phyloP scores from a whole-genome alignment of 2,797 vertebrate genomes.

The Heterohyrax brucei region DNA sequence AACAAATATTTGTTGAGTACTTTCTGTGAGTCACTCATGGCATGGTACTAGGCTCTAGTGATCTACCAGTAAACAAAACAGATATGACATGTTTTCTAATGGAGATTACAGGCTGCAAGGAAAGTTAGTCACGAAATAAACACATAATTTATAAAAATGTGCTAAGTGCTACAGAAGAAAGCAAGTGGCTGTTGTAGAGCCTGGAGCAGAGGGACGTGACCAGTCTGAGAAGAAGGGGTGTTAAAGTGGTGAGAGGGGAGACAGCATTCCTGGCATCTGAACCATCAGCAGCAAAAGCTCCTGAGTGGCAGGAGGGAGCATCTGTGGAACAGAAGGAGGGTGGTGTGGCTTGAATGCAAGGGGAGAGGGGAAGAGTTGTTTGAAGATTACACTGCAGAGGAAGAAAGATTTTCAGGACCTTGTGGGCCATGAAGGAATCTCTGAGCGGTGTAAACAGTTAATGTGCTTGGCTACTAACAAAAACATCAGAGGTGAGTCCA shows the following conservation, averaged over 20 bases:
- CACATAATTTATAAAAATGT: neutral
- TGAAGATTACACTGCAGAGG: neutral
- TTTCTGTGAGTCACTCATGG: neutral
- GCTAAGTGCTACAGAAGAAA: neutral
- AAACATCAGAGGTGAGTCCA: neutral
- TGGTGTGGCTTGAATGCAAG: neutral
- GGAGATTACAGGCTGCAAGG: neutral
- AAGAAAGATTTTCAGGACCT: too few species aligned
- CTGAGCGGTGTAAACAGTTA: too few species aligned
- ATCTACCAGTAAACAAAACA: neutral
- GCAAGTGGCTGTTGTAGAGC: neutral
- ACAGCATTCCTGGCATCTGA: neutral
- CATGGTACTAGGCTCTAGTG: neutral
- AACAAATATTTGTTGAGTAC: neutral
- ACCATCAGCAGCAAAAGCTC: neutral
- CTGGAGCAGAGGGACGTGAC: neutral
- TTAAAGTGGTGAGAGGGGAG: neutral
- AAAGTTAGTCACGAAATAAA: neutral
- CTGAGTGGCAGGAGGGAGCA: neutral
- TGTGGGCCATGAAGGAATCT: neutral
- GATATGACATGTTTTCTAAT: neutral
- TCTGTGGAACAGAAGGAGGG: neutral
- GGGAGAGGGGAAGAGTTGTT: neutral
- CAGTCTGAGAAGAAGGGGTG: neutral
- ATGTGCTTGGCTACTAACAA: too few species aligned